These are phyloP conservation scores for Trachelus tabidus DNA, from an alignment of 2,888 invertebrate species.

Conservation along the genomic window DNA sequence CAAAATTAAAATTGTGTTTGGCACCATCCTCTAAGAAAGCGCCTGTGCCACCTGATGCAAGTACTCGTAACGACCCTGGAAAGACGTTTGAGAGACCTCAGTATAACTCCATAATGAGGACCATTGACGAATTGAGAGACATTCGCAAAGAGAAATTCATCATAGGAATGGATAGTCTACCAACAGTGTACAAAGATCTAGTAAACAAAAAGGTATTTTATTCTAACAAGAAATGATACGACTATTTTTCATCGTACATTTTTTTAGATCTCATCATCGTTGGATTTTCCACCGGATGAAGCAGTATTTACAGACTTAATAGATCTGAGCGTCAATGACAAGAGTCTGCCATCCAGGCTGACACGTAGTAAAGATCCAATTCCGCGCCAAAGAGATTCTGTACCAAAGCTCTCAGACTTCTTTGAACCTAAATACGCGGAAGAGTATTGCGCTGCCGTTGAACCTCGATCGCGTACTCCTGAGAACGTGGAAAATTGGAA, in stretches of 20 bases:
- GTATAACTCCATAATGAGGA: constrained; percentile 55
- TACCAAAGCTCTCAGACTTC: constrained; percentile 53
- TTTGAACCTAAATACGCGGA: constrained; percentile 45
- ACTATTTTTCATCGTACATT: background rate
- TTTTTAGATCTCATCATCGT: constrained; percentile 38
- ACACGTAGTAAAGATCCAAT: constrained; percentile 57
- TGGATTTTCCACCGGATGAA: constrained; percentile 54
- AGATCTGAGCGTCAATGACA: constrained; percentile 51
- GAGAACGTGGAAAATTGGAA: constrained; percentile 43
- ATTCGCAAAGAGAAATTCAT: constrained; percentile 42
- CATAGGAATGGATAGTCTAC: constrained; percentile 43
- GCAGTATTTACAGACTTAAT: constrained; percentile 54
- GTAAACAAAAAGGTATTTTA: constrained; percentile 50
- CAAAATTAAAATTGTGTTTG: background rate
- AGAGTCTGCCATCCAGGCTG: constrained; percentile 47
- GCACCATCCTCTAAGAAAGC: background rate
- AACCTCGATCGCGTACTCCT: constrained; percentile 35
- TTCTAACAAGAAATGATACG: background rate
- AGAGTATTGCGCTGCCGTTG: constrained; percentile 43
- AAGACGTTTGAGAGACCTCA: constrained; percentile 47
- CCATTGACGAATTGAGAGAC: constrained; percentile 48
- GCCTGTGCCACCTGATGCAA: background rate
- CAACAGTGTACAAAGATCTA: constrained; percentile 40
- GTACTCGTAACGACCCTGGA: background rate
- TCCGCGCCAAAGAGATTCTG: constrained; percentile 49